These are phyloP conservation scores for Drosophila sproati DNA, from an alignment of 1,140 invertebrate species.

Conservation along the genomic window DNA sequence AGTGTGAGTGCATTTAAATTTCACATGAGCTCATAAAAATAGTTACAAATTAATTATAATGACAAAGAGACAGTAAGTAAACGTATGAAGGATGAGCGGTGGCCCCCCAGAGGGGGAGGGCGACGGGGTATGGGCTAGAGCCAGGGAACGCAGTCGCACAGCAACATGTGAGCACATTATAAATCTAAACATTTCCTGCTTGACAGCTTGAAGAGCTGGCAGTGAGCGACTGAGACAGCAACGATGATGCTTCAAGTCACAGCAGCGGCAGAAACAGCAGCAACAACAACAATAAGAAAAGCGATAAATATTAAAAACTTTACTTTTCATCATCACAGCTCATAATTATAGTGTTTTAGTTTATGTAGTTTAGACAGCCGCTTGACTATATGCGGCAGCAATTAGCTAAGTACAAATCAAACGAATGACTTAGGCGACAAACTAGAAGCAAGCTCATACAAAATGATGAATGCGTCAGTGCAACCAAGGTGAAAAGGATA, in stretches of 20 bases:
- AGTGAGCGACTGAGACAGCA: constrained; percentile 61
- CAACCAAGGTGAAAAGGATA: constrained; percentile 32
- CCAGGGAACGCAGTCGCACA: constrained; percentile 40
- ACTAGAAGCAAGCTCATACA: constrained; percentile 57
- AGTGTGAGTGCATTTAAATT: constrained; percentile 67
- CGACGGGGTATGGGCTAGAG: not conserved
- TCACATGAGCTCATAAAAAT: constrained; percentile 83
- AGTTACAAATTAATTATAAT: constrained; percentile 83
- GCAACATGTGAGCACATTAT: constrained; percentile 61
- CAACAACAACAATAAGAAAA: constrained; percentile 52
- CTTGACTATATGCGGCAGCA: constrained; percentile 70
- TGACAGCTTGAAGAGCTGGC: constrained; percentile 77
- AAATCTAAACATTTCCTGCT: constrained; percentile 82
- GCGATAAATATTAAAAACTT: constrained; percentile 54
- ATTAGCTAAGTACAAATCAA: constrained; percentile 81
- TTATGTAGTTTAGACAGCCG: constrained; percentile 68
- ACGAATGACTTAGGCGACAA: constrained; percentile 80
- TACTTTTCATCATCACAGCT: constrained; percentile 55
- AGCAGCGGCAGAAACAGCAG: constrained; percentile 52
- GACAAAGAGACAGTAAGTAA: constrained; percentile 58
- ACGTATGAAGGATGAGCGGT: not conserved
- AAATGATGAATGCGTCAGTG: constrained; percentile 59
- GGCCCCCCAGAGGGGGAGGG: too few species aligned
- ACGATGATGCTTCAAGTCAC: constrained; percentile 76
- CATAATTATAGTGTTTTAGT: constrained; percentile 79